These are phyloP conservation scores for Eupristina koningsbergeri DNA, from an alignment of 1,140 invertebrate genomes.

Conservation along the genomic window DNA sequence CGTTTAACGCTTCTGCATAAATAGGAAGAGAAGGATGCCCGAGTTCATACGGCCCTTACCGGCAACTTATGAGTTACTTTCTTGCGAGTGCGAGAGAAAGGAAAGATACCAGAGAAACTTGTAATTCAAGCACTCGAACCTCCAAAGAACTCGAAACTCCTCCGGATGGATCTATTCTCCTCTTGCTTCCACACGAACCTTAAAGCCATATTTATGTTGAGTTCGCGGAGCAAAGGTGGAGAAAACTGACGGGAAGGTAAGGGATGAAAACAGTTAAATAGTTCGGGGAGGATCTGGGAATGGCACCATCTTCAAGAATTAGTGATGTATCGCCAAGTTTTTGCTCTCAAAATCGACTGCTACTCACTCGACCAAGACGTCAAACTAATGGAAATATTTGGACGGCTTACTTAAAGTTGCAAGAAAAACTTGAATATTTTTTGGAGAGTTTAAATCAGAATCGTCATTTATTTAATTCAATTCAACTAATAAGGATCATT, in stretches of 20 bases:
- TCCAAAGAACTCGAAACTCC: constrained; percentile 56
- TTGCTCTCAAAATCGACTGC: neutral
- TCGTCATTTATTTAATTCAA: no score
- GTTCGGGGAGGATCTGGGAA: neutral
- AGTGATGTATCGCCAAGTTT: no score
- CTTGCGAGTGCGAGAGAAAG: neutral
- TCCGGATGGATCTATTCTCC: constrained; percentile 23
- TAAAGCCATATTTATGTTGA: constrained; percentile 62
- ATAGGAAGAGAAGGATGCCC: neutral
- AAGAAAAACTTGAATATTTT: no score
- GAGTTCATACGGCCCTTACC: neutral
- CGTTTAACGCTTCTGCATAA: constrained; percentile 44
- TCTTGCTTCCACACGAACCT: constrained; percentile 49
- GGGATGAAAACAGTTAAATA: constrained; percentile 28
- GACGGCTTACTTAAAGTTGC: no score
- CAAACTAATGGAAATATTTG: no score
- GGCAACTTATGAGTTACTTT: neutral
- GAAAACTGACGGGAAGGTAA: constrained; percentile 29
- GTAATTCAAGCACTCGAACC: constrained; percentile 34
- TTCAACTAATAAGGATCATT: no score
- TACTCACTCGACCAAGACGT: neutral
- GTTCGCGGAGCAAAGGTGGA: constrained; percentile 45
- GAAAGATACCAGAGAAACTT: constrained; percentile 55
- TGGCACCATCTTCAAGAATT: neutral
- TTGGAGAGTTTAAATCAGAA: no score